phyloP scores from a whole-genome alignment of 1,140 invertebrate species.

The Drosophila sp. region DNA sequence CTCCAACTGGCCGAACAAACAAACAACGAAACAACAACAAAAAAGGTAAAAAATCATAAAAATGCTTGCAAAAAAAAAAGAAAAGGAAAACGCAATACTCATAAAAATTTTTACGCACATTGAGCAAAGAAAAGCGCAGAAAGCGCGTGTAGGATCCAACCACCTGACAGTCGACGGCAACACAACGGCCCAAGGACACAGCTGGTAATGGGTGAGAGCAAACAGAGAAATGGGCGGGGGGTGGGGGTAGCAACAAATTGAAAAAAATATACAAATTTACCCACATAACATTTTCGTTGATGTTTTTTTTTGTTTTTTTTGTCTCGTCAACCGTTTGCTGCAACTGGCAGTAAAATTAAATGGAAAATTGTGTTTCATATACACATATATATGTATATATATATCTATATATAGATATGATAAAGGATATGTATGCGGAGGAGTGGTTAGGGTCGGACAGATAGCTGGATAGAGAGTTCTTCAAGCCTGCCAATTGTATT shows the following conservation, averaged over 20 bases:
- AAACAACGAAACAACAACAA: conserved; percentile 22
- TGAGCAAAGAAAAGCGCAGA: conserved; percentile 48
- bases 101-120: conserved; percentile 79
- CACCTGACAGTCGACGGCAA: background rate
- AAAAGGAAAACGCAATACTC: conserved; percentile 64
- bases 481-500: conserved; percentile 1
- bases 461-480: conserved; percentile 12
- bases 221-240: background rate
- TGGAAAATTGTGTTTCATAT: conserved; percentile 41
- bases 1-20: background rate
- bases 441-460: background rate
- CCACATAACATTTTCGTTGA: conserved; percentile 27
- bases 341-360: conserved; percentile 71
- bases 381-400: conserved; percentile 14
- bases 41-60: conserved; percentile 75
- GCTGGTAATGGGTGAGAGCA: conserved; percentile 22
- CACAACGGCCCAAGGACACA: conserved; percentile 43
- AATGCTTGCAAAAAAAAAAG: conserved; percentile 35
- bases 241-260: conserved; percentile 27
- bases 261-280: conserved; percentile 50
- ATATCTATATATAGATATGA: conserved; percentile 21
- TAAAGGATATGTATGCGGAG: conserved; percentile 18
- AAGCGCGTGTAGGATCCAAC: conserved; percentile 13
- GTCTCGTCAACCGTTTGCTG: conserved; percentile 18
- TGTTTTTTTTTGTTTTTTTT: background rate